These are phyloP conservation scores for Gobio gobio DNA, from an alignment of 2,113 vertebrate species.

Conservation along the genomic window DNA sequence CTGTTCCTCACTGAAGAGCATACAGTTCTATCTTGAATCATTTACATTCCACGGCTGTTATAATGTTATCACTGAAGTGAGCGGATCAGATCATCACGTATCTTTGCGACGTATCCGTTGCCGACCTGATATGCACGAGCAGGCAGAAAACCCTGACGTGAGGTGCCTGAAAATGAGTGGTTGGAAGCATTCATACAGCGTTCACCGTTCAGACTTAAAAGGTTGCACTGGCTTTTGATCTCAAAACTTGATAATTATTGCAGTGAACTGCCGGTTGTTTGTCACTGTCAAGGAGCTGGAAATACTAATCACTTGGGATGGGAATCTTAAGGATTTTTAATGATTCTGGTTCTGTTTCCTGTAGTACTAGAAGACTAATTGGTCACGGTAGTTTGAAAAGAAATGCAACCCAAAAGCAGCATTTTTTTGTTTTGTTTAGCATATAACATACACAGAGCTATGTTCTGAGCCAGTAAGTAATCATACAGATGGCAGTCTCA, in stretches of 20 bases:
- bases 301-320: conserved; percentile 1
- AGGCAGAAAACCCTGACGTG: not conserved
- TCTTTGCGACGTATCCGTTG: conserved; percentile 12
- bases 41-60: conserved; percentile 25
- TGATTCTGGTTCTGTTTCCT: not conserved
- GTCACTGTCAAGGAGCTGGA: not conserved
- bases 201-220: conserved; percentile 9
- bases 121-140: not conserved
- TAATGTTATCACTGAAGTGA: conserved; percentile 25
- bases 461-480: not conserved
- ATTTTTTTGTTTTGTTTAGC: too few relatives aligned
- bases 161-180: conserved; percentile 11
- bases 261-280: conserved; percentile 3
- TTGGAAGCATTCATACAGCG: not conserved
- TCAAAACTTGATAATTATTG: not conserved
- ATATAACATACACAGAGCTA: too few relatives aligned
- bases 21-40: not conserved
- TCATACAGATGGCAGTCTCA: not conserved
- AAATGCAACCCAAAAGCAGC: too few relatives aligned
- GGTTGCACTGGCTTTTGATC: conserved; percentile 25
- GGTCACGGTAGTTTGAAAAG: not conserved
- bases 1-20: not conserved
- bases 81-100: conserved; percentile 17
- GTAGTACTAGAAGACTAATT: not conserved
- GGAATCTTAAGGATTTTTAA: not conserved